Base-by-base conservation (phyloP, 2,113 vertebrate genomes). In the Odontophorus gujanensis region DNA sequence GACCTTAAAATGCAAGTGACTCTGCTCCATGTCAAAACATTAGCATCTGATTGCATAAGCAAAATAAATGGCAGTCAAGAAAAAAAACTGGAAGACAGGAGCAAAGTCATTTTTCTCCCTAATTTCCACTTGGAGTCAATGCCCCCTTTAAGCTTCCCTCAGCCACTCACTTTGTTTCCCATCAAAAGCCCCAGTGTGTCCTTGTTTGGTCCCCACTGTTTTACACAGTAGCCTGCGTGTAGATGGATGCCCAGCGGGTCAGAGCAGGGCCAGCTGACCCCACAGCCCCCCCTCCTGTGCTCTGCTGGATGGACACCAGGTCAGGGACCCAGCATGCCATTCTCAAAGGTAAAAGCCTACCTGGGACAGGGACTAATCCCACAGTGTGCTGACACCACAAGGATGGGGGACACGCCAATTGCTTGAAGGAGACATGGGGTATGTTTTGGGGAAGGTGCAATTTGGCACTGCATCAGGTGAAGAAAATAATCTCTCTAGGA, bases 1-100 rank as follows among this genome's bases (percentile, higher is more conserved):
- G 96, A 96, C 95, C 93, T 96, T 89, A 65, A 93, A 81, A 90
- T 0, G 6, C 78, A 40, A 74, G 57, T 9, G 13, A 11, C 71
- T 50, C 50, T 3, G 6, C 58, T 47, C 69, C 71, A 87, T 1
- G 74, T 73, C 93, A 85, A 78, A 68, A 55, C 81, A 22, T 47
- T 68, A 48, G 48, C 85, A 91, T 85, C 81, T 82, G 85, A 82
- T 72, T 80, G 67, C 89, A 71, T 47, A 81, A 80, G 84, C 55
- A 47, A 92, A 81, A 91, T 21, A 92, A 94, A 82, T 62, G 77
- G 75, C 89, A 84, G 53, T 15, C 18, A 20, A 66, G 55, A 78
- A 19, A 21, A 21, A 18, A 28, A 76, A 67, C 48, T 58, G 20
- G 20, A 53, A 63, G 79, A 80, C 6, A 22, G 81, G 81, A 91